Base-by-base conservation (phyloP, 2,888 invertebrate genomes). In the Xanthia icteritia region DNA sequence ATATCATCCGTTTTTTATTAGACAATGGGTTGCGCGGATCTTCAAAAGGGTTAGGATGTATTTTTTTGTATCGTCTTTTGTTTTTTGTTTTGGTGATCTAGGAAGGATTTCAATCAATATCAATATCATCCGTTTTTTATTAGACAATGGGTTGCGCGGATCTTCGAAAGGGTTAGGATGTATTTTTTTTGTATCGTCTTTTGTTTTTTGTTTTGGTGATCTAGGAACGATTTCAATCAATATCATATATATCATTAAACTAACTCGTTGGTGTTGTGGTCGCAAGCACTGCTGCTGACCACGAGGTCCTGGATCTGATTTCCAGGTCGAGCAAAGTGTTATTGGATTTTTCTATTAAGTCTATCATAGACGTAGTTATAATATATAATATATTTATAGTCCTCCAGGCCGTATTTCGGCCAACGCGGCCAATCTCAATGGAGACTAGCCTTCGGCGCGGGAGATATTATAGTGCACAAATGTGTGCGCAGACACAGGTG, bases 1-100 rank as follows among this genome's bases (percentile, higher is more conserved):
- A 45, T 45, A 45, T 45, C n/a, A n/a, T n/a, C 58, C 86, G 60
- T 27, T 64, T 74, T 84, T 85, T 85, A 85, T 87, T 85, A 74
- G 72, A 81, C 76, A 74, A 73, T 81, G 63, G 31, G 45, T 39
- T 67, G 48, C 66, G 64, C 64, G 58, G 58, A 83, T 72, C 63
- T 77, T 36, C 17, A 45, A 83, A 77, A 82, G n/a, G 65, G 27
- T 58, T 66, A 27, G 13, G n/a, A n/a, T 65, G n/a, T 5, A 27
- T 3, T 4, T 39, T 60, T 68, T 79, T 54, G 42, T 39, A 58
- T 27, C 48, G 31, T 0, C 0, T 31, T 69, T 48, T 48, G 31
- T 66, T 15, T 65, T 64, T 15, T 56, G 15, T 65, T 9, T 42
- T n/a, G 5, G 5, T 42, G 39, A n/a, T 27, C 27, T 17, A 17